These are phyloP conservation scores for Eustalomyia histrio DNA, from an alignment of 2,888 invertebrate genomes.

Conservation along the genomic window DNA sequence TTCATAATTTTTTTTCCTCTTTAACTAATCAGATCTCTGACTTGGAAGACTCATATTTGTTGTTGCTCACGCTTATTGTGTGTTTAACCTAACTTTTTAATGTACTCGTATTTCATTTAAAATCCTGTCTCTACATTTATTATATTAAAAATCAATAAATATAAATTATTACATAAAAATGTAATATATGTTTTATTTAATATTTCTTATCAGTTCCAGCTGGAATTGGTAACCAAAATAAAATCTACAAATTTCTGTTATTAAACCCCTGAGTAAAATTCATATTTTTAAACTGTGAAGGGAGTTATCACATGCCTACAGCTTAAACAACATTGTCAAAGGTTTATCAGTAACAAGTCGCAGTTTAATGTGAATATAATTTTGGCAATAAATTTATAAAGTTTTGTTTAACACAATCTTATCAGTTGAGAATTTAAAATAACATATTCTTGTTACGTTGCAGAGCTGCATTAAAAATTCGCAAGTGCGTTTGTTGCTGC, in stretches of 20 bases:
- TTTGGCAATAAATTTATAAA: constrained; percentile 56
- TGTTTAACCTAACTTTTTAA: too few species aligned
- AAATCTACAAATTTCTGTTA: constrained; percentile 9
- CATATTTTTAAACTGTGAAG: constrained; percentile 8
- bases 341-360: constrained; percentile 50
- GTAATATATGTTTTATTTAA: background rate
- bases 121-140: too few species aligned
- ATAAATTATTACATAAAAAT: too few species aligned
- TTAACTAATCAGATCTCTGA: too few species aligned
- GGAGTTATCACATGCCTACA: constrained; percentile 1
- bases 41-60: too few species aligned
- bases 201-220: constrained; percentile 48
- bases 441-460: background rate
- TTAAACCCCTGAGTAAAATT: constrained; percentile 40
- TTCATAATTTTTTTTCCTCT: too few species aligned
- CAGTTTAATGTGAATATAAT: constrained; percentile 23
- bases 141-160: too few species aligned
- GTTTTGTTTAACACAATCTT: constrained; percentile 47
- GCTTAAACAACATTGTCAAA: constrained; percentile 21
- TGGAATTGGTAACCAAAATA: constrained; percentile 38
- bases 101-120: too few species aligned
- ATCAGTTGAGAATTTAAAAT: constrained; percentile 38
- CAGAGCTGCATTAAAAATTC: background rate
- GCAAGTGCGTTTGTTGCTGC: background rate
- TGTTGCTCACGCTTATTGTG: too few species aligned